Evolutionary conservation across 2,797 vertebrate genomes (phyloP), one percentile per base, ranked within the genome.

Genomic region (Borostomias antarcticus): DNA sequence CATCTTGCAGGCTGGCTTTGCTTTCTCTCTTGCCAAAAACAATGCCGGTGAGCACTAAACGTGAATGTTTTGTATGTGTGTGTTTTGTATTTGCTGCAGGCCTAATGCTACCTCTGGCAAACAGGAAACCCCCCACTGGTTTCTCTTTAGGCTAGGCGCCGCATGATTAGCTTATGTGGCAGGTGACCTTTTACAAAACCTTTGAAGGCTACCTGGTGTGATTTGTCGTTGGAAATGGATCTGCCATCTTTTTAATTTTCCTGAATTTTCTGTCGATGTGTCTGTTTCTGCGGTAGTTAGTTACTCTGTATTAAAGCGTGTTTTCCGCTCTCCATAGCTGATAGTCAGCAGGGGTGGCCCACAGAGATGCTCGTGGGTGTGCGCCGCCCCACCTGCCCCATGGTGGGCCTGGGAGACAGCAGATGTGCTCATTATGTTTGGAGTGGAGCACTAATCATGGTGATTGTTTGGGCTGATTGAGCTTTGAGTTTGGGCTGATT

Each of bases 401-500:
- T 45, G 40, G 23, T 57, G 43, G 6, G 37, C 33, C 21, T 40
- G 58, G 58, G 32, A 29, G 33, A n/a, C 21, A 19, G 32, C 10
- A 28, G 29, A 32, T 40, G 62, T 53, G 54, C 54, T 58, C 32
- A 58, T 58, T 35, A 35, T 54, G 30, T 23, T 33, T 17, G 7
- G 19, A 48, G n/a, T 17, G 11, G 37, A 32, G 45, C 33, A 33
- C 54, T 58, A 32, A 58, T 32, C 62, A 51, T 45, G 28, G 6
- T 51, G 28, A 51, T 63, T 48, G 29, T 35, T 28, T n/a, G n/a
- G n/a, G n/a, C n/a, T n/a, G n/a, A n/a, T n/a, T n/a, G n/a, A n/a
- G 52, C 28, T 6, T 47, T 32, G 30, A 57, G 54, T 57, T 57
- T 57, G n/a, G 3, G 30, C 29, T 57, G 56, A 37, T 37, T 58